These are phyloP conservation scores for Ditula angustiorana DNA, from an alignment of 2,888 invertebrate species.

Conservation along the genomic window DNA sequence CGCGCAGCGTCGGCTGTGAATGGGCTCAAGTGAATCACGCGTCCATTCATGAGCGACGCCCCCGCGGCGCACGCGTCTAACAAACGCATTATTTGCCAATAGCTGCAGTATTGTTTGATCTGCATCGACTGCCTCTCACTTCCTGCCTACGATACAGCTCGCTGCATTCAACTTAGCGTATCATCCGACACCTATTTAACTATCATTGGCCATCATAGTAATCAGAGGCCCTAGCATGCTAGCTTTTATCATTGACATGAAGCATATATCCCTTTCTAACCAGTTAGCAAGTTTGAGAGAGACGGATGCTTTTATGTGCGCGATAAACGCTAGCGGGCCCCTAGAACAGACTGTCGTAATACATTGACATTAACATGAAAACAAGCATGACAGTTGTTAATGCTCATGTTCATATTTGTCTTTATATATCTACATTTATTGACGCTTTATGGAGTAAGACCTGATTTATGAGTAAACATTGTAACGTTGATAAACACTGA, in stretches of 20 bases:
- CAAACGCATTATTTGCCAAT: constrained; percentile 69
- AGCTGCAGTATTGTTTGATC: constrained; percentile 69
- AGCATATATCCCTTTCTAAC: too few relatives aligned
- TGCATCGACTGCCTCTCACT: constrained; percentile 71
- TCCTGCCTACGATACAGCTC: constrained; percentile 65
- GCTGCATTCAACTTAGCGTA: constrained; percentile 43
- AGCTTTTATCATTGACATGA: too few relatives aligned
- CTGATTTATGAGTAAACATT: neutral
- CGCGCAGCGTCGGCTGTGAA: constrained; percentile 68
- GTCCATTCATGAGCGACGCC: constrained; percentile 76
- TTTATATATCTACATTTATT: neutral
- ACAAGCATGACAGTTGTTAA: neutral
- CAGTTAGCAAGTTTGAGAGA: too few relatives aligned
- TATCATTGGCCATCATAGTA: neutral
- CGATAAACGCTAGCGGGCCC: too few relatives aligned
- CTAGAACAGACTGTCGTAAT: neutral
- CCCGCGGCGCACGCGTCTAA: constrained; percentile 72
- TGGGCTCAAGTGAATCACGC: constrained; percentile 78
- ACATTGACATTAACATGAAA: constrained; percentile 7
- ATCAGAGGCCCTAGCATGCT: too few relatives aligned
- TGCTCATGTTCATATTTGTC: neutral
- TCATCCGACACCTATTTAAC: constrained; percentile 30
- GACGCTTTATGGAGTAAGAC: neutral
- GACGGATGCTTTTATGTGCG: too few relatives aligned
- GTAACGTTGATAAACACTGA: neutral